Conservation (phyloP, 2,113 vertebrate genomes). For the Phalacrocorax brasilianus region DNA sequence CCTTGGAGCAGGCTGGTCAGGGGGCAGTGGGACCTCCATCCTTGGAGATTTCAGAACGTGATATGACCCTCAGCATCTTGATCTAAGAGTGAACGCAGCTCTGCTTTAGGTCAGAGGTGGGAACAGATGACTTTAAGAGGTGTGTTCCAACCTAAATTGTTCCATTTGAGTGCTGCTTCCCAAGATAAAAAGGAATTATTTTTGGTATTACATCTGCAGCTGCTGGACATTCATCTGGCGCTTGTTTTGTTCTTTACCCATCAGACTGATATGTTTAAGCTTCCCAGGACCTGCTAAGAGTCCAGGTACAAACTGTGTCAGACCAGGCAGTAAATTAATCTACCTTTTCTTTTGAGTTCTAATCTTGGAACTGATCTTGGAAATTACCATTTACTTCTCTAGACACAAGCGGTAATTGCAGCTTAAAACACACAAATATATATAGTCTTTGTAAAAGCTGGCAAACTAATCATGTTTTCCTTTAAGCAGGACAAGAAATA, state of each 20-base stretch:
- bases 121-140: neutral
- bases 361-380: neutral
- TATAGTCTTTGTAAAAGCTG: neutral
- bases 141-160: neutral
- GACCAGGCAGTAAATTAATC: neutral
- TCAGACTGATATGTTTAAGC: neutral
- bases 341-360: neutral
- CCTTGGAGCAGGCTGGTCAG: neutral
- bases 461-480: neutral
- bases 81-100: neutral
- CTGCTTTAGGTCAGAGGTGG: neutral
- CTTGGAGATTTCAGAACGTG: neutral
- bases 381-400: neutral
- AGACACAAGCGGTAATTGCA: neutral
- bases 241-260: neutral
- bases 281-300: neutral
- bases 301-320: neutral
- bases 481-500: neutral
- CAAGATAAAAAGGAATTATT: neutral
- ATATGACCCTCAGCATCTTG: neutral
- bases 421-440: neutral
- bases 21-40: neutral
- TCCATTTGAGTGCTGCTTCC: neutral
- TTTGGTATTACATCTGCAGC: neutral
- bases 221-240: neutral